Percentiles rank a stretch among this genome's conserved stretches.
Conservation (phyloP, 2,113 vertebrate genomes). For the Dendropsophus ebraccatus region DNA sequence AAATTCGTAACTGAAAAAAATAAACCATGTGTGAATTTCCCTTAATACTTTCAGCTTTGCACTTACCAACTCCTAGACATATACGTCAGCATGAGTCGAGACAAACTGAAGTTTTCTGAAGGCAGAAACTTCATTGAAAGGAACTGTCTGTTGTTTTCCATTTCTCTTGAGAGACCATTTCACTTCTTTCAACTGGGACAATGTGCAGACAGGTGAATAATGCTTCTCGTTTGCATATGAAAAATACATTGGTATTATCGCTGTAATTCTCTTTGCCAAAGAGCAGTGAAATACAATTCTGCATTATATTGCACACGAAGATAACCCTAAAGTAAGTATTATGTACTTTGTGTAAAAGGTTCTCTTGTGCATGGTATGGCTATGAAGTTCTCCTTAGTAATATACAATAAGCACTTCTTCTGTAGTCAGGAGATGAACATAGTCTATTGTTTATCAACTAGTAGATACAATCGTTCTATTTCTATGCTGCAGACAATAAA, state of each 20-base stretch:
- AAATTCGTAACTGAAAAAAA: too few relatives aligned
- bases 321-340: conserved; percentile 8
- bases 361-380: background rate
- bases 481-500: conserved; percentile 64
- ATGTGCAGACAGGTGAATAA: conserved; percentile 33
- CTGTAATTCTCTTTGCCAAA: background rate
- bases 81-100: background rate
- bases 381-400: background rate
- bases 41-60: background rate
- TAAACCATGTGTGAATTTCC: background rate
- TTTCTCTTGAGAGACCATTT: background rate
- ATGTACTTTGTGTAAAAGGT: background rate
- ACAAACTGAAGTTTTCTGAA: background rate
- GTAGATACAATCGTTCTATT: conserved; percentile 65
- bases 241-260: background rate
- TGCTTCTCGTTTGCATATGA: conserved; percentile 43
- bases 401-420: conserved; percentile 9
- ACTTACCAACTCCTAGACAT: background rate
- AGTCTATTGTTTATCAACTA: conserved; percentile 61
- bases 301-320: background rate
- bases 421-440: conserved; percentile 44
- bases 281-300: conserved; percentile 28
- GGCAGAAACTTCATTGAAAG: conserved; percentile 13
- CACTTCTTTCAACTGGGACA: background rate
- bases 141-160: conserved; percentile 4